phyloP scores from a whole-genome alignment of 1,140 invertebrate genomes.

The Cataglyphis hispanica region DNA sequence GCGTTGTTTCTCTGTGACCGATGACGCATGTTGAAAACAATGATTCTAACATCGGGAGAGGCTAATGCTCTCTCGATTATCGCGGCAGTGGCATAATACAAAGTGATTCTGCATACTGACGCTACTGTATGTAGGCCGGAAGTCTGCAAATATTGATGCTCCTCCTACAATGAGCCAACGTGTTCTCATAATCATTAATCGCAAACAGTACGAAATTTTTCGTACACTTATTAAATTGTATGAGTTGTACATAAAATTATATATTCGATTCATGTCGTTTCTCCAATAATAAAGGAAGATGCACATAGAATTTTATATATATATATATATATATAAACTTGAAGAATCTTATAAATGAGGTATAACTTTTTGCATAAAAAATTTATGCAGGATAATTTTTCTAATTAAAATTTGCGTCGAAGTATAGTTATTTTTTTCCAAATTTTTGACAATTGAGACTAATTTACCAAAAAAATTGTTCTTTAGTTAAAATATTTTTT shows the following conservation, averaged over 20 bases:
- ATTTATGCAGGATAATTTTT: neutral
- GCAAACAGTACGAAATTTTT: conserved; percentile 5
- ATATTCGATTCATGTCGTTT: neutral
- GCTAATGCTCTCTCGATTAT: conserved; percentile 59
- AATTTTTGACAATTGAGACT: neutral
- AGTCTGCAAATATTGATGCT: conserved; percentile 44
- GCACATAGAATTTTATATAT: neutral
- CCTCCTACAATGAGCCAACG: neutral
- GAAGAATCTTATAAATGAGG: neutral
- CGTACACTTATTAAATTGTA: neutral
- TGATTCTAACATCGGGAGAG: conserved; percentile 51
- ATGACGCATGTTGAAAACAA: conserved; percentile 49
- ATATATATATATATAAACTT: neutral
- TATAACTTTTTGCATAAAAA: neutral
- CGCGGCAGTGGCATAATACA: conserved; percentile 45
- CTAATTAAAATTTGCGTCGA: neutral
- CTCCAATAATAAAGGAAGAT: neutral
- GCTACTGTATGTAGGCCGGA: conserved; percentile 34
- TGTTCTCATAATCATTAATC: conserved; percentile 3
- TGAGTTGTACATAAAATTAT: conserved; percentile 10
- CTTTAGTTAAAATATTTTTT: conserved; percentile 1
- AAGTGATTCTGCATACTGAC: conserved; percentile 27
- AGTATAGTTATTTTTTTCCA: neutral
- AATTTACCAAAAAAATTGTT: conserved; percentile 4
- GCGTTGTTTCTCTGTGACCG: conserved; percentile 18